phyloP scores from a whole-genome alignment of 2,888 invertebrate genomes.

The Timandra comae region DNA sequence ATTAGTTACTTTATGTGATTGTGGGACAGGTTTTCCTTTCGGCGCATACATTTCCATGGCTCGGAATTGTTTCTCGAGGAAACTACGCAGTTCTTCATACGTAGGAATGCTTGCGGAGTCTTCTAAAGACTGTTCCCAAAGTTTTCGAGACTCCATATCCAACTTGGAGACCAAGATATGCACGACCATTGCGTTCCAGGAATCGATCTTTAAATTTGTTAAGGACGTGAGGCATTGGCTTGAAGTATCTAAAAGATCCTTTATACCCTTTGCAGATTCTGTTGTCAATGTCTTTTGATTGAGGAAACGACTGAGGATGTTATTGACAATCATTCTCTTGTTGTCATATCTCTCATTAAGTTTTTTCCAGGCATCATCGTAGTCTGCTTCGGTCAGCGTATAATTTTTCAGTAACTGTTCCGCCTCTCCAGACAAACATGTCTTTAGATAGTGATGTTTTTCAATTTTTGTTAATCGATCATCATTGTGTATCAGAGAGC shows the following conservation, averaged over 20 bases:
- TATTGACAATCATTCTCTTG: slow-evolving; percentile 13
- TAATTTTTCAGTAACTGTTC: slow-evolving; percentile 13
- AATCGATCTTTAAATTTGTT: slow-evolving; percentile 12
- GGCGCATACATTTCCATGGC: slow-evolving; percentile 10
- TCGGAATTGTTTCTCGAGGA: slow-evolving; percentile 15
- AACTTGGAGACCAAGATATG: slow-evolving; percentile 15
- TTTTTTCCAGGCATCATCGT: slow-evolving; percentile 18
- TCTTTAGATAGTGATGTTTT: slow-evolving; percentile 16
- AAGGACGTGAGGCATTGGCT: slow-evolving; percentile 17
- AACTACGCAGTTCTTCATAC: slow-evolving; percentile 5
- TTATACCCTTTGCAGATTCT: slow-evolving; percentile 17
- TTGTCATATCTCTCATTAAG: slow-evolving; percentile 10
- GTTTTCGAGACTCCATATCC: slow-evolving; percentile 18
- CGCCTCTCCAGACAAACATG: slow-evolving; percentile 15
- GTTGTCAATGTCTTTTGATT: slow-evolving; percentile 14
- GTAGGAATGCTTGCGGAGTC: slow-evolving; percentile 8
- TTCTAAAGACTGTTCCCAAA: slow-evolving; percentile 15
- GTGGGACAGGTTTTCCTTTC: background rate
- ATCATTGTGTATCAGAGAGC: slow-evolving; percentile 12
- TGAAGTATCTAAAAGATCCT: slow-evolving; percentile 23
- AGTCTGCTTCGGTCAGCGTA: slow-evolving; percentile 14
- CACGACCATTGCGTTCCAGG: slow-evolving; percentile 18
- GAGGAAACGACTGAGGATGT: slow-evolving; percentile 19
- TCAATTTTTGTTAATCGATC: slow-evolving; percentile 8
- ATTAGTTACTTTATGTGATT: background rate